phyloP scores from a whole-genome alignment of 2,797 vertebrate species.

The Pristis pectinata region DNA sequence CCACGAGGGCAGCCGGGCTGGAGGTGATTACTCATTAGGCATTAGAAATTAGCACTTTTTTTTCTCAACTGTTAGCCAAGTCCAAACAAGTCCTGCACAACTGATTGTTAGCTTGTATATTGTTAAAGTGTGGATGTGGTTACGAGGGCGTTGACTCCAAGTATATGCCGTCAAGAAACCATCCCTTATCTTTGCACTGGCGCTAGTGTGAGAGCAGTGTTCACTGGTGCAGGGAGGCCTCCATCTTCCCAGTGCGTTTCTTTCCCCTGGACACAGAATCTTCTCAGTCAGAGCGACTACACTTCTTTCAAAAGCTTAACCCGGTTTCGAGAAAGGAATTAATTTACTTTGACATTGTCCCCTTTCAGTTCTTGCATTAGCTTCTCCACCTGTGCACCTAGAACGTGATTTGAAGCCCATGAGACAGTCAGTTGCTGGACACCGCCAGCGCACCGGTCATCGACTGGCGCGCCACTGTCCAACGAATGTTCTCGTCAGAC shows the following conservation, averaged over 20 bases:
- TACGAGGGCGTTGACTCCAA: not conserved
- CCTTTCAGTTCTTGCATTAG: not conserved
- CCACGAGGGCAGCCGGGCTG: not conserved
- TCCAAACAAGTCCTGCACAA: not conserved
- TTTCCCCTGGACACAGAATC: not conserved
- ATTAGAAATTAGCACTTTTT: not conserved
- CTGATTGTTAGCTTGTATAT: not conserved
- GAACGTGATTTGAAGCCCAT: too few relatives aligned
- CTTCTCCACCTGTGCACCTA: too few relatives aligned
- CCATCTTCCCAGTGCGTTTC: not conserved
- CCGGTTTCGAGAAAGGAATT: not conserved
- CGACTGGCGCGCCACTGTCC: not conserved
- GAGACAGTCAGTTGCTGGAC: too few relatives aligned
- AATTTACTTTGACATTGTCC: not conserved
- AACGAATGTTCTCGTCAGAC: not conserved
- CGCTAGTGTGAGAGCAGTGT: not conserved
- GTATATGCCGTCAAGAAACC: not conserved
- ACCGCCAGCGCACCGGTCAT: not conserved
- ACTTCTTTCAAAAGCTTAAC: not conserved
- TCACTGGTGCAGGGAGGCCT: not conserved
- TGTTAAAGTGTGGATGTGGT: not conserved
- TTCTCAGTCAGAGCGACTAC: not conserved
- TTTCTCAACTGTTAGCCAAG: not conserved
- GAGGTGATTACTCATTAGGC: not conserved
- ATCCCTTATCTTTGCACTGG: not conserved